A percentile compares a stretch with the other conserved stretches of the same genome.
Conservation (phyloP, 2,888 invertebrate species). For the Troilus luridus region DNA sequence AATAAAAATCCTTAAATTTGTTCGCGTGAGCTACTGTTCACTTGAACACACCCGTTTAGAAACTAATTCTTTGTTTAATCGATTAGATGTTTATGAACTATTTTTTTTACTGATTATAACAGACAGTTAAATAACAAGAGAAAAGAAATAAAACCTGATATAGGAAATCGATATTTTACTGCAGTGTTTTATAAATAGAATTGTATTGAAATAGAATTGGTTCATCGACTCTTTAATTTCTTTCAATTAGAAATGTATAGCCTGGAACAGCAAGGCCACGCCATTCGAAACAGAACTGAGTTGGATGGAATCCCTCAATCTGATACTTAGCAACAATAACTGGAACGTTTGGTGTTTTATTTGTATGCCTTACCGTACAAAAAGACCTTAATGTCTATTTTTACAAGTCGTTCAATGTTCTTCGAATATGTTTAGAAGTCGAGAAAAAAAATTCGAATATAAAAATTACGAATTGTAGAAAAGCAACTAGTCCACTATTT, state of each 20-base stretch:
- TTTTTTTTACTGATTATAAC: not conserved
- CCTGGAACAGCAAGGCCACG: not conserved
- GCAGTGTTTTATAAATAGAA: not conserved
- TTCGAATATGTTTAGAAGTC: too few species aligned
- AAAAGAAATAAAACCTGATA: not conserved
- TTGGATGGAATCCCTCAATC: not conserved
- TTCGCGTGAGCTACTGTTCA: too few species aligned
- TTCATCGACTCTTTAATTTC: conserved; percentile 11
- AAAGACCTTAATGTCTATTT: too few species aligned
- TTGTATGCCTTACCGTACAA: too few species aligned
- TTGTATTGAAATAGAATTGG: not conserved
- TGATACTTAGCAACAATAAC: not conserved
- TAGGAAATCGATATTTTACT: not conserved
- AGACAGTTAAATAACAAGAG: not conserved
- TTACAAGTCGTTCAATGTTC: too few species aligned
- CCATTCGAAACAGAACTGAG: not conserved
- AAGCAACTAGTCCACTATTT: too few species aligned
- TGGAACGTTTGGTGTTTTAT: too few species aligned
- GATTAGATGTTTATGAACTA: not conserved
- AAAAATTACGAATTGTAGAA: too few species aligned
- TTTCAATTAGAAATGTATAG: not conserved
- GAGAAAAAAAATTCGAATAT: too few species aligned
- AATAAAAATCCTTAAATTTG: too few species aligned
- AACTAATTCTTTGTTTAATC: not conserved
- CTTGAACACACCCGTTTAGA: not conserved